phyloP scores from a whole-genome alignment of 2,797 vertebrate species.

The Scolopax rusticola region DNA sequence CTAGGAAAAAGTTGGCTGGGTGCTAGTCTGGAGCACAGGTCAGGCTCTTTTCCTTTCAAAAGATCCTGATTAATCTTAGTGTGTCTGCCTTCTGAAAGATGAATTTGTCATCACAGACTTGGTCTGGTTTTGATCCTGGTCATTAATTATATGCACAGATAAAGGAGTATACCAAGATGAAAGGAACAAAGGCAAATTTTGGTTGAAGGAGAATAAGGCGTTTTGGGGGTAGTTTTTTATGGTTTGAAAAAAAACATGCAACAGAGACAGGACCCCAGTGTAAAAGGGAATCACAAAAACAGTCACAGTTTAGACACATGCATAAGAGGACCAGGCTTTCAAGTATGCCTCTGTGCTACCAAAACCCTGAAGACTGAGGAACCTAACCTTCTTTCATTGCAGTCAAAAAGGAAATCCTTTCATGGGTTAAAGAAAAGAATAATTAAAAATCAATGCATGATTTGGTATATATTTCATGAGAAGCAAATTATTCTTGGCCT shows the following conservation, averaged over 20 bases:
- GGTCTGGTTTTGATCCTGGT: slow-evolving; percentile 24
- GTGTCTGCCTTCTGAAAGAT: slow-evolving; percentile 17
- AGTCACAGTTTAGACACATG: background rate
- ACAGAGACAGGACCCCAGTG: background rate
- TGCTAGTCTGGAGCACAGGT: background rate
- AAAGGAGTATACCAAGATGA: background rate
- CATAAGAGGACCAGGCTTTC: background rate
- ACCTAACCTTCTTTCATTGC: background rate
- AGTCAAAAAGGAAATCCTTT: background rate
- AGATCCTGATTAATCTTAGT: background rate
- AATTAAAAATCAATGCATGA: background rate
- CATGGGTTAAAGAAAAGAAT: background rate
- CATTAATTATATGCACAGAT: slow-evolving; percentile 1
- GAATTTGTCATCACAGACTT: slow-evolving; percentile 22
- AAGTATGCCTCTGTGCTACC: background rate
- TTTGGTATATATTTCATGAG: background rate
- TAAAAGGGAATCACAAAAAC: background rate
- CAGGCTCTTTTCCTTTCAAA: background rate
- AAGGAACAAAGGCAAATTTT: slow-evolving; percentile 28
- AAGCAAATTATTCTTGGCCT: slow-evolving; percentile 10
- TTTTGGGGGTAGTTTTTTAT: background rate
- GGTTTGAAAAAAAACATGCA: background rate
- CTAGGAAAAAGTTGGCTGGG: background rate
- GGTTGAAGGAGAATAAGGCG: background rate
- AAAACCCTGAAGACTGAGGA: background rate